These are phyloP conservation scores for Pipistrellus nathusii DNA, from an alignment of 2,797 vertebrate genomes.

Conservation along the genomic window DNA sequence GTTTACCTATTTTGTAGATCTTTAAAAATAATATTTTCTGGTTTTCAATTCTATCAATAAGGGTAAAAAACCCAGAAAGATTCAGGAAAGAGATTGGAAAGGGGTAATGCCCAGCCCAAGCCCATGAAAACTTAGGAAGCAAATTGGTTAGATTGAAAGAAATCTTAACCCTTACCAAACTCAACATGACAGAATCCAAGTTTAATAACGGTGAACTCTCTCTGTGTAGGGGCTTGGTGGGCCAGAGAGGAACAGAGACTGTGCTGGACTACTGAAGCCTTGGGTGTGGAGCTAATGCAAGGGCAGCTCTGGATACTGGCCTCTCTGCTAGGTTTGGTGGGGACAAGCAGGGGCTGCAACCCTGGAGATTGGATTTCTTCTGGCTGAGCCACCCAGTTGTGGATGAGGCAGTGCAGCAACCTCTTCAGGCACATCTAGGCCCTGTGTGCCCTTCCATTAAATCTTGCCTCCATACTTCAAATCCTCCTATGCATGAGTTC, in stretches of 20 bases:
- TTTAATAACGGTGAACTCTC: background rate
- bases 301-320: background rate
- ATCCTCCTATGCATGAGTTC: background rate
- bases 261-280: background rate
- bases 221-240: background rate
- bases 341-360: background rate
- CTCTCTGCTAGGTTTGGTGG: background rate
- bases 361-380: background rate
- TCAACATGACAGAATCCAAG: background rate
- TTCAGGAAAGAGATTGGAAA: background rate
- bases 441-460: background rate
- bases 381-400: background rate
- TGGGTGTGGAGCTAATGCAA: background rate
- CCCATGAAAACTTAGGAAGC: background rate
- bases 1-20: background rate
- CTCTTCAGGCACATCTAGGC: background rate
- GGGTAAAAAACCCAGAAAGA: background rate
- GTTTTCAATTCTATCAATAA: background rate
- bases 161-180: background rate
- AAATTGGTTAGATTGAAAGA: background rate
- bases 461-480: background rate
- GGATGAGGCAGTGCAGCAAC: background rate
- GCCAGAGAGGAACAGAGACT: background rate
- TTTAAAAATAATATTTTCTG: background rate
- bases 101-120: background rate